Base-by-base conservation (phyloP, 2,888 invertebrate genomes). In the Gymnoscelis rufifasciata region DNA sequence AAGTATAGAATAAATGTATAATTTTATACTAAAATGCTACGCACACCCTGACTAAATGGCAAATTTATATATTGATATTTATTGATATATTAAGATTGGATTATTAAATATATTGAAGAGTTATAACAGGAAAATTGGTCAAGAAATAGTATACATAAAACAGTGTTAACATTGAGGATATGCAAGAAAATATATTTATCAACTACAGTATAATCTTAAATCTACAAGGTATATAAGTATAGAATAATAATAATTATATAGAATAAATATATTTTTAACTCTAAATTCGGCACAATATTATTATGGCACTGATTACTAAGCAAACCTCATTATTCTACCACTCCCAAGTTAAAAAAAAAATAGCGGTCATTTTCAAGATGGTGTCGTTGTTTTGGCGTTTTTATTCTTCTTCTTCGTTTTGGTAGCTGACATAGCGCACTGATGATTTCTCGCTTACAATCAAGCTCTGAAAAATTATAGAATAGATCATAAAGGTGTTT, bases 381-480 rank as follows among this genome's bases (percentile, higher is more conserved):
- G 78, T 67, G 70, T 38, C 46, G 48, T 52, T 57, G 42, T 31
- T 47, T 54, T 66, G 68, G 63, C 60, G 64, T 56, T 39, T 60
- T 68, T 78, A 88, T 68, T 95, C 95, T 63, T 96, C 96, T 63
- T 96, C 96, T 68, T 96, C 96, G 78, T 96, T 96, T 78, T 96
- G 95, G 84, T 97, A 98, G 70, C 96, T 97, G 44, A 97, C 97
- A 87, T 98, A 98, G 62, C 97, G 93, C 24, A 98, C 97, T 33
- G 97, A 95, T 41, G 97, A 94, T 64, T 97, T 95, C 66, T 97
- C 97, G 53, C 95, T 96, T 72, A 95, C 92, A 59, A 97, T 94
- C 54, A 97, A 84, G 12, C 94, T 94, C 97, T 97, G 91, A 26
- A 26, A 7, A 26, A 26, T 26, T n/a, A n/a, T n/a, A n/a, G n/a